Evolutionary conservation across 2,113 vertebrate genomes (phyloP), one percentile per base, ranked within the genome.

Genomic region (Mionectes macconnelli): DNA sequence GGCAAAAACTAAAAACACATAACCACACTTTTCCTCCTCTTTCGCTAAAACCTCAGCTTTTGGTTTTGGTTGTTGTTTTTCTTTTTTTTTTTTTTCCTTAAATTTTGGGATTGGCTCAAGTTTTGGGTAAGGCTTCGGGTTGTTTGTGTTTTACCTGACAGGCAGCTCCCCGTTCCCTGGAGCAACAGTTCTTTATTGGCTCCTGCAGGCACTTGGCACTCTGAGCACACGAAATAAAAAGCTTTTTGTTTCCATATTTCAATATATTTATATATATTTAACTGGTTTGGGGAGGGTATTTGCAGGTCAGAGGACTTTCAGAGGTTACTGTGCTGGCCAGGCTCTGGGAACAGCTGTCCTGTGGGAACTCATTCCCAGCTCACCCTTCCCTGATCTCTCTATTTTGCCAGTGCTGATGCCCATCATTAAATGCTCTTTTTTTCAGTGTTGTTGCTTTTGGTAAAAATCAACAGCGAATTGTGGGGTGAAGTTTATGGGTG

Each of bases 221-320:
- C 53, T 14, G 50, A 4, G 72, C 1, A 1, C 40, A 15, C 4
- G 33, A 44, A 94, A 95, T 70, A 40, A 94, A 92, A 96, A 93
- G 92, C 82, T 95, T 97, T 97, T 96, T 97, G 93, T 97, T 96
- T 75, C 96, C 85, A 33, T 80, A 88, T 94, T 96, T 84, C 85
- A 50, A n/a, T 92, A 63, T 79, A 93, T 95, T 96, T 91, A 25
- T 95, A 77, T 94, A 83, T 63, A 77, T 93, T 96, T 92, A 42
- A 20, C 56, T 5, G 83, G 27, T 68, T 68, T 78, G 56, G 62
- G 64, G 89, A 96, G 93, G 92, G 88, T 77, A 83, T 92, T 79
- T 81, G 92, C 18, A 95, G 96, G 94, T 92, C 95, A 96, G 92
- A 81, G 93, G 90, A 74, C 82, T 92, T 37, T 27, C 47, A 40